phyloP scores from a whole-genome alignment of 2,888 invertebrate species.

The Yponomeuta sedellus region DNA sequence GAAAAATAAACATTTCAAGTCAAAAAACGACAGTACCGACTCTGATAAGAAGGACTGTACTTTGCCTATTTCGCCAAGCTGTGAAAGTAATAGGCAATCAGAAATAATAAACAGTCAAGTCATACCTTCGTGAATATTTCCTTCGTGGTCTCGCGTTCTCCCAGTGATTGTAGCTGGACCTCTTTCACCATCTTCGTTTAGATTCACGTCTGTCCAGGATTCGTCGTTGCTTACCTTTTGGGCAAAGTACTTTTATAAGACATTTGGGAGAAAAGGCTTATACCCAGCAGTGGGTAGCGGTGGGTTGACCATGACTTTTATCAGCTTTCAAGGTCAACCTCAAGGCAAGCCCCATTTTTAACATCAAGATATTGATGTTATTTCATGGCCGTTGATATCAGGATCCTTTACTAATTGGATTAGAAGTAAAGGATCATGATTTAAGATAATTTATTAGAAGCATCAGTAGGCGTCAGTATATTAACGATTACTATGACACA shows the following conservation, averaged over 20 bases:
- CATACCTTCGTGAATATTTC: conserved; percentile 73
- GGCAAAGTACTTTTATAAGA: too few relatives aligned
- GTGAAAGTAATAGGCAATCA: neutral
- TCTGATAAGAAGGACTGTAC: neutral
- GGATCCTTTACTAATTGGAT: too few relatives aligned
- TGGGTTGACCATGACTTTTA: too few relatives aligned
- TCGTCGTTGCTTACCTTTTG: conserved; percentile 82
- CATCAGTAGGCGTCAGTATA: too few relatives aligned
- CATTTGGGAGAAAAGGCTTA: too few relatives aligned
- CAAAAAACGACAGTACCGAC: neutral
- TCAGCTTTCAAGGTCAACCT: too few relatives aligned
- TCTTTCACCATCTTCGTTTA: conserved; percentile 88
- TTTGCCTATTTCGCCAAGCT: neutral
- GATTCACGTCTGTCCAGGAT: conserved; percentile 94
- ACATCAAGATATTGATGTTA: neutral
- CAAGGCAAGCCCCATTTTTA: neutral
- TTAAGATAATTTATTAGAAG: too few relatives aligned
- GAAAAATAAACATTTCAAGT: conserved; percentile 17
- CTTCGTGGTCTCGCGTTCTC: conserved; percentile 80
- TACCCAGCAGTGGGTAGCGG: too few relatives aligned
- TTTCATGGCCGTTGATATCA: too few relatives aligned
- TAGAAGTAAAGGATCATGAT: too few relatives aligned
- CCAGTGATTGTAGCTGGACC: conserved; percentile 70
- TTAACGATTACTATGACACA: too few relatives aligned
- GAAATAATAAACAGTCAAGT: neutral